Base-by-base conservation (phyloP, 1,140 invertebrate species). In the Whitmania pigra region DNA sequence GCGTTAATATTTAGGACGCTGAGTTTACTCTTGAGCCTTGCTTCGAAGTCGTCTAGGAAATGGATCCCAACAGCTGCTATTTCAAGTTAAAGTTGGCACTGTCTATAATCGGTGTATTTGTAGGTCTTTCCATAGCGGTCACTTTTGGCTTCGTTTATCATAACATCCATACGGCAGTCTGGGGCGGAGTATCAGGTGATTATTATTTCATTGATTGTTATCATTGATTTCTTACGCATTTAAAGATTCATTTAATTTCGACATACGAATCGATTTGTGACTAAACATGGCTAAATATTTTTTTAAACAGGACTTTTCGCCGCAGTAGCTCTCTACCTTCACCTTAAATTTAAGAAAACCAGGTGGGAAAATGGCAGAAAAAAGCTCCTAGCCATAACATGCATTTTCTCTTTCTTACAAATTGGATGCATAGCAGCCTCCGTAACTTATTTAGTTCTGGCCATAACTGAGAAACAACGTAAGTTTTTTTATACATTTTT, bases 101-200 rank as follows among this genome's bases (percentile, higher is more conserved):
- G 25, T 40, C 69, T 11, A 31, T 71, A 2, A 71, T 71, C 20
- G 69, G 69, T 13, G 13, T 55, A n/a, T 55, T 71, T 25, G 69
- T 71, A 15, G 69, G 69, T 7, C 43, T 71, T 22, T 71, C 69
- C 15, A 71, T 71, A n/a, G 40, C 53, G 18, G 18, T 71, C 20
- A 22, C 18, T 25, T 71, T 71, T 27, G 40, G 40, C 43, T 53
- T 71, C 43, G 53, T 71, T 25, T 71, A 53, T n/a, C 25, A 71
- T 11, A 71, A 71, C 53, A n/a, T 71, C 43, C n/a, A 71, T 71
- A 53, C 43, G 22, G 69, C 69, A 18, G n/a, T 40, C 3, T 71
- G 69, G 69, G 69, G 69, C 20, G 36, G 43, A 22, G n/a, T 71
- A 53, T 71, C 69, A 71, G 69, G 69, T 71, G 53, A 53, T 20